These are phyloP conservation scores for Daboia siamensis DNA, from an alignment of 2,113 vertebrate species.

Conservation along the genomic window DNA sequence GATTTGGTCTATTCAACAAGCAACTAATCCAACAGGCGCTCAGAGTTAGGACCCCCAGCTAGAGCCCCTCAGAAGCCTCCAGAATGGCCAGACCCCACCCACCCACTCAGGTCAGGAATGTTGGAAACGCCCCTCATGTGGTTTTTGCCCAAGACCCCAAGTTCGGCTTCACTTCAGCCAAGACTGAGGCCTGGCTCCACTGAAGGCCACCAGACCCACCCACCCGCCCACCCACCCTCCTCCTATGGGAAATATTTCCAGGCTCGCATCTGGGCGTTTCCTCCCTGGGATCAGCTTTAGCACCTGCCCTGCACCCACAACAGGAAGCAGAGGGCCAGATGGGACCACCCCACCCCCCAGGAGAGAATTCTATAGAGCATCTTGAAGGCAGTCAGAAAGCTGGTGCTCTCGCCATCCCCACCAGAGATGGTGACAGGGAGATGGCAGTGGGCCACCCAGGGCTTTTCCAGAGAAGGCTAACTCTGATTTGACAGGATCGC, in stretches of 20 bases:
- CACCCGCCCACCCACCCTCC: too few species aligned
- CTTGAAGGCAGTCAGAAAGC: not conserved
- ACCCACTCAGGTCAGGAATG: not conserved
- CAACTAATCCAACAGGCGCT: not conserved
- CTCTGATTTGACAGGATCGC: not conserved
- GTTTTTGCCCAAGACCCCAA: not conserved
- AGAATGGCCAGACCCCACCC: not conserved
- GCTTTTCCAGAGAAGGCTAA: not conserved
- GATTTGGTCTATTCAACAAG: not conserved
- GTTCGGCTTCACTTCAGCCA: not conserved
- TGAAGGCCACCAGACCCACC: not conserved
- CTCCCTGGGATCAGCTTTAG: not conserved
- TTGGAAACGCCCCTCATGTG: not conserved
- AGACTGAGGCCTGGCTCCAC: not conserved
- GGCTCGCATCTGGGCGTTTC: not conserved
- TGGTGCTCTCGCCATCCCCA: fast-evolving
- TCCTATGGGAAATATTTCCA: too few species aligned
- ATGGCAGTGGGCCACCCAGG: not conserved
- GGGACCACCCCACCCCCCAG: not conserved
- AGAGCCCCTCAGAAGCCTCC: not conserved
- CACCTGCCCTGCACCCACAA: not conserved
- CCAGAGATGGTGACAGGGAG: not conserved
- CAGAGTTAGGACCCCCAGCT: not conserved
- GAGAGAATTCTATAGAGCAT: not conserved
- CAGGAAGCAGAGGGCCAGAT: not conserved